Base-by-base conservation (phyloP, 2,113 vertebrate species). In the Catharus bicknelli region DNA sequence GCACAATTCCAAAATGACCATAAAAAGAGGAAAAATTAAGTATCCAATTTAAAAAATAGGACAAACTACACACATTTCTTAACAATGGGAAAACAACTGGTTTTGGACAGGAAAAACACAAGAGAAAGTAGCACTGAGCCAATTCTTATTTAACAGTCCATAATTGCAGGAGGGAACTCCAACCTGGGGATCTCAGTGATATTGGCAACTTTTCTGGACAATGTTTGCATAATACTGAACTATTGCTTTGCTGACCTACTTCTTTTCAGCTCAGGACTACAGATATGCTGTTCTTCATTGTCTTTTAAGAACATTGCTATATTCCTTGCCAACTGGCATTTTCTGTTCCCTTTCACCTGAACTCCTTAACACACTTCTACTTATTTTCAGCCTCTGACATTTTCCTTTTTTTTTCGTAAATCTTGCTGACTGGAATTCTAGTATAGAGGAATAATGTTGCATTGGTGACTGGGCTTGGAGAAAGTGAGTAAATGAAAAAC, bases 11-110 rank as follows among this genome's bases (percentile, higher is more conserved):
- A 91, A 83, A 84, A 80, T 89, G 69, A 53, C 89, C 63, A 94
- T 94, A 96, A 96, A 96, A 81, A 64, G 50, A 86, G 85, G 67
- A 61, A 94, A 96, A 96, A 73, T n/a, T 83, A 96, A 90, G 79
- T 89, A 92, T 90, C 69, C 47, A 69, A 82, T 91, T 76, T 86
- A 47, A 94, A 96, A 95, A 95, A 85, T 66, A 91, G 79, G 90
- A 94, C 74, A 92, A 93, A 76, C 92, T 89, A 88, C 72, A 93
- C 77, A 95, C 83, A 83, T 84, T 80, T 87, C 42, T 86, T 73
- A 93, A 93, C 78, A 85, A 48, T 85, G 90, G 69, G 74, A 59
- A 80, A 88, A 83, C 50, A 88, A 73, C 23, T 8, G 23, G 51
- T 94, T 96, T 85, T 93, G n/a, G 57, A 86, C 85, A 74, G 47